Evolutionary conservation across 2,888 invertebrate genomes (phyloP), one percentile per base, ranked within the genome.

Genomic region (Cylindroiulus punctatus): DNA sequence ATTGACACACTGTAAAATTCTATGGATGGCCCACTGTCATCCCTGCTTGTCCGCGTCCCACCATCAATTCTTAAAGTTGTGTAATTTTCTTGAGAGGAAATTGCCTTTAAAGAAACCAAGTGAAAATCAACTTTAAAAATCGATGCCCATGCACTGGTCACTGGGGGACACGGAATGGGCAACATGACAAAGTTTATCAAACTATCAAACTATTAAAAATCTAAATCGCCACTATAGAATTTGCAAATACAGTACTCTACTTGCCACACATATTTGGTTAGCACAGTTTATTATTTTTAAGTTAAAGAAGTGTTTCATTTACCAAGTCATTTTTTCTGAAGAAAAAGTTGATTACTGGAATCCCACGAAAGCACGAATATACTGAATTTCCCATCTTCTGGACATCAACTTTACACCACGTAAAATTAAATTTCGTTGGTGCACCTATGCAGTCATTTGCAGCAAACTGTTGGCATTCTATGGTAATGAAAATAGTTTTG

Each of bases 11-110:
- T 65, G 65, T 65, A 65, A 65, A 65, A 65, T 26, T 65, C 65
- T 65, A 65, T 65, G 26, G 22, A 10, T 2, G 65, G 26, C 26
- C 65, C 26, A 26, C n/a, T 26, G 65, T 65, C 65, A 65, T 26
- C 26, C 3, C 26, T 65, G 10, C 7, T 65, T 65, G 26, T 65
- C 26, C 65, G 26, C 12, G 65, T 65, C 65, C 19, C 65, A n/a
- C 65, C 65, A 65, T 65, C 65, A 65, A 65, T 65, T 65, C 65
- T 65, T 65, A 65, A 65, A 65, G 65, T 65, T 65, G 65, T n/a
- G 26, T 65, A 65, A 65, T 65, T 65, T 65, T 65, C 65, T 65
- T 7, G 7, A 26, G 65, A 65, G 26, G 65, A 65, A 65, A 65
- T 22, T 22, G 65, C 65, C 65, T 65, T 65, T 26, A 65, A 65